Base-by-base conservation (phyloP, 2,888 invertebrate species). In the Sthenelais limicola region DNA sequence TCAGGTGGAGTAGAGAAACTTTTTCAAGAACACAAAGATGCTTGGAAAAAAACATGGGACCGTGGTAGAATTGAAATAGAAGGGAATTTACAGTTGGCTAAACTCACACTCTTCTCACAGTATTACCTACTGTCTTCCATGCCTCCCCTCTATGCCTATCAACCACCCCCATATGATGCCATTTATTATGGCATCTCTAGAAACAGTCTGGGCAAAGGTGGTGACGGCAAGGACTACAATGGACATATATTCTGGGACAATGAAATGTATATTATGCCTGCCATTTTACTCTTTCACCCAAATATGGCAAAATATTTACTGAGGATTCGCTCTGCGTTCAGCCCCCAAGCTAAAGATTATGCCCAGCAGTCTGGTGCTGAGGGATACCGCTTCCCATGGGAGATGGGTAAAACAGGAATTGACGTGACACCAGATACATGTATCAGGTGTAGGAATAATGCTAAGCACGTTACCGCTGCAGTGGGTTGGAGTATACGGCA, bases 201-300 rank as follows among this genome's bases (percentile, higher is more conserved):
- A 32, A 73, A 52, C 35, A 73, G 76, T 32, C 75, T 80, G 18
- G 76, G 73, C 5, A 77, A 78, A 49, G 78, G 78, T 0, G 70
- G 66, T 9, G n/a, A 21, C 3, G 74, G 74, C 12, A 75, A 74
- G 15, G 78, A 82, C 66, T 80, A 79, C 38, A 32, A 56, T 48
- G 83, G 83, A 18, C 82, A 83, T 73, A 79, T 83, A 32, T 80
- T 82, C 74, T 83, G 83, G 83, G 83, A 83, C 73, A 79, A 76
- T 68, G 83, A 83, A 71, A 71, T 79, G 24, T 83, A 81, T 78
- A 80, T 83, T 72, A 73, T 80, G 67, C 83, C 83, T 4, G 78
- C 81, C 0, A 73, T 83, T 48, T 67, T 83, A 1, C 76, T 78
- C 38, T 78, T 83, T 71, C 79, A 80, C 43, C 83, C 82, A 0